Base-by-base conservation (phyloP, 2,888 invertebrate genomes). In the Eupeodes luniger region DNA sequence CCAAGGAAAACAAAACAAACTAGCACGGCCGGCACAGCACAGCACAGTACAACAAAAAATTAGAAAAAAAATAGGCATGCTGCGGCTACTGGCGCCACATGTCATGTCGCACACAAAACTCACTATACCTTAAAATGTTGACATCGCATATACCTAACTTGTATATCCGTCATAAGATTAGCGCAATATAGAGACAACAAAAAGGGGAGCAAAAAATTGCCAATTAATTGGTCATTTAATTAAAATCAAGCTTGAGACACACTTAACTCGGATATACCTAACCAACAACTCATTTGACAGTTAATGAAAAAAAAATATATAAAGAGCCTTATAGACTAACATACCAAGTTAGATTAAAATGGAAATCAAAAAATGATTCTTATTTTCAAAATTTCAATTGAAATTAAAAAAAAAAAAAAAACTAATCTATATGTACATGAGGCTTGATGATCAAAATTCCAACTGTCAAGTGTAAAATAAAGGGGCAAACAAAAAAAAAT, bases 381-480 rank as follows among this genome's bases (percentile, higher is more conserved):
- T 66, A 19, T 66, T 40, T 55, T 53, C 27, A 27, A 27, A 27
- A 27, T 66, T 53, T n/a, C 11, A 51, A 69, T 53, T 55, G 55
- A 4, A 12, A 49, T 66, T 16, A 10, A 55, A 9, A 36, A 36
- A 47, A 36, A 36, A 47, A 47, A 47, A 64, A 47, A 62, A 81
- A 77, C 80, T 80, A 87, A 87, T 87, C 74, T 62, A 62, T 49
- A 74, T 49, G 62, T 79, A 40, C 40, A 40, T 47, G 47, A 47
- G 47, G 34, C 84, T 77, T 81, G 57, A 66, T 80, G 74, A 81
- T 88, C 81, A 62, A 84, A 83, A 88, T 84, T 88, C 77, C 88
- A 85, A 81, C 84, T 88, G 88, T 88, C 88, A 85, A 85, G 81
- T 74, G 34, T 70, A 83, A 64, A 81, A 72, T 11, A 49, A 74